Evolutionary conservation across 2,888 invertebrate genomes (phyloP), one percentile per base, ranked within the genome.

Genomic region (Ectropis crepuscularia): DNA sequence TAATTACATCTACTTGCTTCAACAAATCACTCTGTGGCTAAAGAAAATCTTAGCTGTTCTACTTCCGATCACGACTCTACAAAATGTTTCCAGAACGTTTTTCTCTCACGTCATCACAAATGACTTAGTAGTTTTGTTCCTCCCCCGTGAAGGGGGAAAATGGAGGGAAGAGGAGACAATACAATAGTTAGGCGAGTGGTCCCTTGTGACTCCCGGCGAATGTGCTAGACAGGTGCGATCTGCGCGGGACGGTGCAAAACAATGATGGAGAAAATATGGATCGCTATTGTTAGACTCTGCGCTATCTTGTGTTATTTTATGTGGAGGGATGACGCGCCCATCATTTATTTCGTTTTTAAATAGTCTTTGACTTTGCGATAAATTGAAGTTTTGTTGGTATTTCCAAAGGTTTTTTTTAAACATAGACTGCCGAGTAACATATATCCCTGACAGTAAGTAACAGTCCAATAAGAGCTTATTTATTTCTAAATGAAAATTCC

Each of bases 121-220:
- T 67, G 65, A 67, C 74, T 77, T 77, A 74, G 61, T 68, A 72
- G 74, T 77, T 80, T 80, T 78, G 73, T 79, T 80, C 70, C 72
- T 76, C 75, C 72, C 74, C 74, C 73, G 79, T 71, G 10, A 51
- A 80, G 74, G 68, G 65, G 68, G 77, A 75, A 79, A 78, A 78
- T 83, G 81, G 82, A 82, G 75, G 80, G 84, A 86, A 82, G 80
- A 80, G 82, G 73, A 78, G 76, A 87, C 84, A 88, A 87, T 85
- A 80, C 80, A 84, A 85, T 83, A 82, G 85, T 86, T 87, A 80
- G 76, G 76, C 79, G 79, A 71, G 76, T 67, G 78, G 74, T 84
- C 85, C 84, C 85, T 70, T 64, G 83, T 71, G 72, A 65, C 60
- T 64, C 63, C 62, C 61, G 85, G 84, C 80, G 77, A 85, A 80